phyloP scores from a whole-genome alignment of 2,888 invertebrate genomes.

The Stomorhina lunata region DNA sequence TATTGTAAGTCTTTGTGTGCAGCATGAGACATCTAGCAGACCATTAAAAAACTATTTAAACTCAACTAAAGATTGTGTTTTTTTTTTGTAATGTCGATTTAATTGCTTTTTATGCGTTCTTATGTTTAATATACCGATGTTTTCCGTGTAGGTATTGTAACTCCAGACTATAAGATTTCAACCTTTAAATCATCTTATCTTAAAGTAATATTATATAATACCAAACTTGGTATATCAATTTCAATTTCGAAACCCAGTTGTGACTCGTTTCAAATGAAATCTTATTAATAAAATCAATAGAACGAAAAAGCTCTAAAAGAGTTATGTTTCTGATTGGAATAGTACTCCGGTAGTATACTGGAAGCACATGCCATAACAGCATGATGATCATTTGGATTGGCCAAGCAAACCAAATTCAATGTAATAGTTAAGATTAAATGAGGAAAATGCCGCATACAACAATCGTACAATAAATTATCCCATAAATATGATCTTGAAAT shows the following conservation, averaged over 20 bases:
- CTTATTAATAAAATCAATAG: conserved; percentile 89
- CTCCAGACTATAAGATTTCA: conserved; percentile 93
- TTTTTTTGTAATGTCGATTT: conserved; percentile 93
- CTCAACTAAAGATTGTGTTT: conserved; percentile 92
- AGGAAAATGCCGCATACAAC: conserved; percentile 94
- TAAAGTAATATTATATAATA: conserved; percentile 95
- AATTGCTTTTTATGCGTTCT: conserved; percentile 93
- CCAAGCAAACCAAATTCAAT: conserved; percentile 94
- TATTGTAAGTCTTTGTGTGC: conserved; percentile 94
- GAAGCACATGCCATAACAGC: conserved; percentile 97
- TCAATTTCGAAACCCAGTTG: conserved; percentile 81
- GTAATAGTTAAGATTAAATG: conserved; percentile 91
- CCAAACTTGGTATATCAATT: conserved; percentile 85
- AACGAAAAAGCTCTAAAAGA: conserved; percentile 96
- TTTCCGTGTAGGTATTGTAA: conserved; percentile 95
- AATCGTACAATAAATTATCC: conserved; percentile 98
- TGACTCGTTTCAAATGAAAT: conserved; percentile 89
- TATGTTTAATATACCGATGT: conserved; percentile 93
- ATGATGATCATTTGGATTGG: conserved; percentile 97
- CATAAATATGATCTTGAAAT: conserved; percentile 93
- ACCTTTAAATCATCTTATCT: conserved; percentile 97
- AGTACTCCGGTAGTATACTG: conserved; percentile 96
- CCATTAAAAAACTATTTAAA: conserved; percentile 88
- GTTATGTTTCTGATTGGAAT: conserved; percentile 96
- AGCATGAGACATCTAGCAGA: conserved; percentile 98